Conservation (phyloP, 2,888 invertebrate species). For the Oscheius sp. region DNA sequence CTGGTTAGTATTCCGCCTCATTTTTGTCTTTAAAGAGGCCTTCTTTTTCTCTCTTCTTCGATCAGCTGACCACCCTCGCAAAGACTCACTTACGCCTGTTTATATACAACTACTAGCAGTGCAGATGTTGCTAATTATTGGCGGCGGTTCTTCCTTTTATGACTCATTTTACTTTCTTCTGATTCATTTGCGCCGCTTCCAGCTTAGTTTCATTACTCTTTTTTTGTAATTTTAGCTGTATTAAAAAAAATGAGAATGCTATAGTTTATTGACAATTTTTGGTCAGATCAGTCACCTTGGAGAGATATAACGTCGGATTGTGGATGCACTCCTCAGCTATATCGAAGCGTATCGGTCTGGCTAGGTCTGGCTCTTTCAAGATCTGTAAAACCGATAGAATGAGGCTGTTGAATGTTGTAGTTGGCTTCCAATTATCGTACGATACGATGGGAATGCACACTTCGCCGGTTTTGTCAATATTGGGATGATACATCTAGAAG, state of each 20-base stretch:
- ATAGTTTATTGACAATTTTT: neutral
- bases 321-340: constrained; percentile 8
- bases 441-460: constrained; percentile 10
- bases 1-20: neutral
- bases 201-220: neutral
- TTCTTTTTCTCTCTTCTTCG: neutral
- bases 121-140: too few relatives aligned
- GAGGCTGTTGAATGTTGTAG: constrained; percentile 2
- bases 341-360: constrained; percentile 8
- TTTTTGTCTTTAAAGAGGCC: neutral
- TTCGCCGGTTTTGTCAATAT: constrained; percentile 18
- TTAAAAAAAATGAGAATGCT: too few relatives aligned
- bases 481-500: constrained; percentile 14
- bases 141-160: too few relatives aligned
- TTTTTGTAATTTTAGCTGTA: neutral
- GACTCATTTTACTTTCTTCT: neutral
- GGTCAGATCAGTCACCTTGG: neutral
- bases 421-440: constrained; percentile 21
- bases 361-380: constrained; percentile 4
- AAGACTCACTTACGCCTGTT: constrained; percentile 17
- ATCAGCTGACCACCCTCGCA: constrained; percentile 14
- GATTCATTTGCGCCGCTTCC: neutral
- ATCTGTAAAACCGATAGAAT: neutral
- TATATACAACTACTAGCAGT: constrained; percentile 25
- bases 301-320: neutral